Evolutionary conservation across 1,140 invertebrate genomes (phyloP), one percentile per base, ranked within the genome.

Genomic region (Drosophila funebris): DNA sequence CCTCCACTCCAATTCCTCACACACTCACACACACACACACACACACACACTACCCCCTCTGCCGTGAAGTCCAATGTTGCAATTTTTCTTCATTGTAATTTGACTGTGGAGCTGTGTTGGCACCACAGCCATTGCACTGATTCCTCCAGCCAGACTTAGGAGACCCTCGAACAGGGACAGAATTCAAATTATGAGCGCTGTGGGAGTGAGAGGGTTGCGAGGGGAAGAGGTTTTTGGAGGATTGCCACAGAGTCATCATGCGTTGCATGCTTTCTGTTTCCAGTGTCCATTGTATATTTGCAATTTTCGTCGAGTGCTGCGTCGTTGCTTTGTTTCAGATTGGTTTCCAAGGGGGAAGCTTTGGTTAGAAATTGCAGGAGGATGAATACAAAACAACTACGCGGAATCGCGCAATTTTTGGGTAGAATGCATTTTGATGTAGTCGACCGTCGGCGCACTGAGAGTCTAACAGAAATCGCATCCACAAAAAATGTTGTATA

Each of bases 41-140:
- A 9, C n/a, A n/a, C n/a, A n/a, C n/a, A n/a, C n/a, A n/a, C n/a
- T n/a, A n/a, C n/a, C n/a, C n/a, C 4, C 11, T 13, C 11, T 1
- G 31, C 9, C 11, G 4, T 16, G 13, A 31, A 58, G 43, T 36
- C 33, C 39, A 13, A 48, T 53, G 83, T 53, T 87, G 83, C 83
- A 87, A 87, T 87, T 88, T 73, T 87, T 87, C 83, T 87, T 87
- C 83, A 88, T 87, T 87, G 78, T 87, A 88, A 88, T 87, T 88
- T 79, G 76, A 18, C 36, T 27, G 24, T 70, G 61, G 50, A 62
- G 33, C 46, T 58, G 67, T 39, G 50, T 73, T 53, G 44, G 50
- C 37, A 46, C 62, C 22, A 66, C 16, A 57, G 48, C 46, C 58
- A 53, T 39, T 84, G 82, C 82, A 85, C 82, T 82, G 82, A 87